Conservation (phyloP, 2,113 vertebrate genomes). For the Sinocyclocheilus anophthalmus region DNA sequence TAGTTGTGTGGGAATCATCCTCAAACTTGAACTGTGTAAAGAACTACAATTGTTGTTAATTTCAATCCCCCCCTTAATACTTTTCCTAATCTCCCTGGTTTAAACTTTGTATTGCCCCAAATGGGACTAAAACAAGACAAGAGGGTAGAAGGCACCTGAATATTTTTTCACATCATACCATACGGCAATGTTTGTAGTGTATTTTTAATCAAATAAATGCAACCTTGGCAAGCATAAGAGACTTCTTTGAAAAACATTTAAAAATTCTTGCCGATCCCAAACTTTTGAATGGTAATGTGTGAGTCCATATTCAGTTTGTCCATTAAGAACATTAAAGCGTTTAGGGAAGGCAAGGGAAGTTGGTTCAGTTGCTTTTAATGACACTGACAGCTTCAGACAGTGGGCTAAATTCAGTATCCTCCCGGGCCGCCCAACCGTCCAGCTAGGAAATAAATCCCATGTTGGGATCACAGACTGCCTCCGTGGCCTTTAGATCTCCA, state of each 20-base stretch:
- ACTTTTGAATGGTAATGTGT: neutral
- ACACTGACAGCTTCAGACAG: conserved; percentile 79
- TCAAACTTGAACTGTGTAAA: too few relatives aligned
- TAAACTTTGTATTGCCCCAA: too few relatives aligned
- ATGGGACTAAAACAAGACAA: too few relatives aligned
- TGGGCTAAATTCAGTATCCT: conserved; percentile 79
- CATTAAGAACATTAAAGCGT: conserved; percentile 62
- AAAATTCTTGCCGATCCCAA: neutral
- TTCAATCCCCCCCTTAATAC: too few relatives aligned
- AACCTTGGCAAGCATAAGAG: neutral
- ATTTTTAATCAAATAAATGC: neutral
- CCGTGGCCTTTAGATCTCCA: conserved; percentile 76
- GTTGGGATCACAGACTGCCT: conserved; percentile 79
- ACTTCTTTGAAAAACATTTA: neutral
- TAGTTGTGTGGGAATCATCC: too few relatives aligned
- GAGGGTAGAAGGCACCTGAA: too few relatives aligned
- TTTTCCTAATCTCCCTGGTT: too few relatives aligned
- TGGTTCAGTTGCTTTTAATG: conserved; percentile 72
- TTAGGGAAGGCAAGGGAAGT: conserved; percentile 70
- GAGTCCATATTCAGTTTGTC: neutral
- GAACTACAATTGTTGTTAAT: too few relatives aligned
- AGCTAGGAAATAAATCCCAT: conserved; percentile 79
- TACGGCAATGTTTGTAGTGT: too few relatives aligned
- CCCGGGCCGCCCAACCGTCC: conserved; percentile 75
- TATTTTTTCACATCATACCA: too few relatives aligned